Evolutionary conservation across 2,113 vertebrate species (phyloP).

Genomic region (Dipodomys stephensi): DNA sequence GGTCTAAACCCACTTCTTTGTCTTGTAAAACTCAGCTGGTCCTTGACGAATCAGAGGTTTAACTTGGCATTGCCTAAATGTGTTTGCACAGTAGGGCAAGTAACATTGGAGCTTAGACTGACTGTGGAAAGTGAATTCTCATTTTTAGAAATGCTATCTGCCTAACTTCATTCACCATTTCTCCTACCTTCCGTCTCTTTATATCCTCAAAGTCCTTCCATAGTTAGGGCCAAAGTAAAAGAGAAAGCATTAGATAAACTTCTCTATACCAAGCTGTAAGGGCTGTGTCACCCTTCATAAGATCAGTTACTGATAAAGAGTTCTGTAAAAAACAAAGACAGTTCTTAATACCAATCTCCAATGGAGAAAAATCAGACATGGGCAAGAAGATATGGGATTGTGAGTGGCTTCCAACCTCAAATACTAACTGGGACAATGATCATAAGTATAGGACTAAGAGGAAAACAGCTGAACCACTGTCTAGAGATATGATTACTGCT

Average conservation of each 20-base stretch:
- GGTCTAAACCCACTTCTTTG: neutral
- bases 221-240: neutral
- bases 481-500: neutral
- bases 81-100: neutral
- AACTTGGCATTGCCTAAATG: neutral
- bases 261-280: neutral
- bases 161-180: neutral
- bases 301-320: neutral
- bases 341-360: neutral
- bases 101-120: neutral
- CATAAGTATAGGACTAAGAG: neutral
- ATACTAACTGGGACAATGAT: neutral
- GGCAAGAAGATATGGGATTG: neutral
- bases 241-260: neutral
- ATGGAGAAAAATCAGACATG: neutral
- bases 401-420: neutral
- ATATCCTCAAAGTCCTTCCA: neutral
- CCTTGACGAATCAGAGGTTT: neutral
- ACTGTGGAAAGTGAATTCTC: neutral
- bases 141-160: neutral
- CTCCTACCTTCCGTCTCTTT: neutral
- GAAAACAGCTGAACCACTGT: neutral
- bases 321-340: neutral
- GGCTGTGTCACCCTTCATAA: neutral
- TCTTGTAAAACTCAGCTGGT: neutral